phyloP scores from a whole-genome alignment of 1,140 invertebrate species.

The Holotrichia oblita region DNA sequence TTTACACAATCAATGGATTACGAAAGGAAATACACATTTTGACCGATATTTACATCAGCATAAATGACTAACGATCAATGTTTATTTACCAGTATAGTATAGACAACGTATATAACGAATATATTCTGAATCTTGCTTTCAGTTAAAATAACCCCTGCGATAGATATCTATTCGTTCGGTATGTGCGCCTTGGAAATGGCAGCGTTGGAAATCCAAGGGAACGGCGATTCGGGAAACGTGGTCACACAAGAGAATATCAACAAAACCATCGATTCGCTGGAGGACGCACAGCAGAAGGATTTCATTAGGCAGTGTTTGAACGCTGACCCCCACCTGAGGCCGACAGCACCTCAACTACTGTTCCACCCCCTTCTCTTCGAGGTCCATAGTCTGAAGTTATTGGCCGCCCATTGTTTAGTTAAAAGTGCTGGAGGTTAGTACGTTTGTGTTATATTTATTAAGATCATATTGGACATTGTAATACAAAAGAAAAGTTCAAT shows the following conservation, averaged over 20 bases:
- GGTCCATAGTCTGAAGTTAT: conserved; percentile 94
- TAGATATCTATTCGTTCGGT: conserved; percentile 99
- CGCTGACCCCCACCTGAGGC: conserved; percentile 83
- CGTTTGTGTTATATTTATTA: not conserved
- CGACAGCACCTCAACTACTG: conserved; percentile 90
- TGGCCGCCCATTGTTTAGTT: conserved; percentile 92
- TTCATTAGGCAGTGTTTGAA: conserved; percentile 93
- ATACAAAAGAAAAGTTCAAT: not conserved
- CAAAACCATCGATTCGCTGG: conserved; percentile 87
- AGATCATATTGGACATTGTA: not conserved
- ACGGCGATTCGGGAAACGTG: conserved; percentile 84
- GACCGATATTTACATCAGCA: too few species aligned
- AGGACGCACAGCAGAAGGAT: conserved; percentile 87
- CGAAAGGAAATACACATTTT: too few species aligned
- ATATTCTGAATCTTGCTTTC: not conserved
- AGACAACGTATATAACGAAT: not conserved
- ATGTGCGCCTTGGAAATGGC: conserved; percentile 99
- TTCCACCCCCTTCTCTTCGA: conserved; percentile 98
- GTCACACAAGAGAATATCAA: conserved; percentile 91
- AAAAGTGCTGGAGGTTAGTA: conserved; percentile 73
- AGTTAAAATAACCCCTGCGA: conserved; percentile 75
- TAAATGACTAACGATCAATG: too few species aligned
- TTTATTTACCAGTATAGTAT: too few species aligned
- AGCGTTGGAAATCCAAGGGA: conserved; percentile 93
- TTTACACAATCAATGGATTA: too few species aligned